phyloP scores from a whole-genome alignment of 92 coral and sea anemone genomes.

The Hydrozoanthus gracilis region DNA sequence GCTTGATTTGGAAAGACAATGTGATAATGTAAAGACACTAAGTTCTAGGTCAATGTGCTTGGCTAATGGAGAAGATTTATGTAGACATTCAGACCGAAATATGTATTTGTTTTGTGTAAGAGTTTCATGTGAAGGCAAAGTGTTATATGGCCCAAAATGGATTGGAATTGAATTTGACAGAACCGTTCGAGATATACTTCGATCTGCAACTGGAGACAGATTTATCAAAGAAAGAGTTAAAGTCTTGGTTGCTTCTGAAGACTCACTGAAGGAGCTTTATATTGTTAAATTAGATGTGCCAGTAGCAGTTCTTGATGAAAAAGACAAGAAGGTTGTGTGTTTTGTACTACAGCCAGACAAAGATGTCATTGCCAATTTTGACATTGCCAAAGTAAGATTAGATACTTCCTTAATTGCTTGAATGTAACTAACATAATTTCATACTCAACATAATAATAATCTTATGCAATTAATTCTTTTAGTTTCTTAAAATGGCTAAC shows the following conservation, averaged over 20 bases:
- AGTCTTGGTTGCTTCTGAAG: constrained; percentile 89
- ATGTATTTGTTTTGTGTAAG: constrained; percentile 89
- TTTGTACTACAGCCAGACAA: constrained; percentile 75
- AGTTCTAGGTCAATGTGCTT: constrained; percentile 24
- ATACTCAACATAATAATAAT: not conserved
- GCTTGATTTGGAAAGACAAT: not conserved
- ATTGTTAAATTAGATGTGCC: constrained; percentile 72
- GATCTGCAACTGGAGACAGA: constrained; percentile 84
- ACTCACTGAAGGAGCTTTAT: constrained; percentile 64
- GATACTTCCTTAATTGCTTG: not conserved
- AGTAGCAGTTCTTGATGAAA: constrained; percentile 69
- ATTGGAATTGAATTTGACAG: constrained; percentile 75
- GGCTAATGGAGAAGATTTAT: constrained; percentile 23
- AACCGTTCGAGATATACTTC: constrained; percentile 81
- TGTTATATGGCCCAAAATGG: constrained; percentile 84
- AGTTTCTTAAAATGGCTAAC: not conserved
- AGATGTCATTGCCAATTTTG: constrained; percentile 12
- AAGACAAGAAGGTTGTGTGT: constrained; percentile 81
- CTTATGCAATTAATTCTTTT: not conserved
- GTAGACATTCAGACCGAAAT: not conserved
- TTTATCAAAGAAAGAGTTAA: constrained; percentile 68
- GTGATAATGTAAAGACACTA: constrained; percentile 13
- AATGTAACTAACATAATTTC: not conserved
- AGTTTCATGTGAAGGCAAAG: constrained; percentile 66
- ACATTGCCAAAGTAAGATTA: constrained; percentile 64